A percentile compares a stretch with the other conserved stretches of the same genome.
These are phyloP conservation scores for Eupithecia centaureata DNA, from an alignment of 2,888 invertebrate genomes.

Conservation along the genomic window DNA sequence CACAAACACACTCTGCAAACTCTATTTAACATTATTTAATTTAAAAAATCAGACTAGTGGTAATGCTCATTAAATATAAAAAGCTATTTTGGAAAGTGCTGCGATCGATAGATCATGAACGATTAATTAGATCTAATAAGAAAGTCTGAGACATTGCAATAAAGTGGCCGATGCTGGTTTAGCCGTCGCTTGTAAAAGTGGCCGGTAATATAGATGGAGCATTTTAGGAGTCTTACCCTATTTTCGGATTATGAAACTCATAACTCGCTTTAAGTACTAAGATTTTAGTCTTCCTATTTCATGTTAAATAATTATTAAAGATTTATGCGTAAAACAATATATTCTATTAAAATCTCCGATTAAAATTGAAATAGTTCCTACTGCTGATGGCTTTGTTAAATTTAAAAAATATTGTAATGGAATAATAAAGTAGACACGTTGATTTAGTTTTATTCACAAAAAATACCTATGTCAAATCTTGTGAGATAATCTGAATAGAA, in stretches of 20 bases:
- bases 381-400: neutral
- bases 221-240: neutral
- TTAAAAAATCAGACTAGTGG: neutral
- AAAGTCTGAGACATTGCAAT: constrained; percentile 45
- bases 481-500: neutral
- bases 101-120: constrained; percentile 51
- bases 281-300: too few relatives aligned
- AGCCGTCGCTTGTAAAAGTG: constrained; percentile 44
- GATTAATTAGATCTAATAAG: constrained; percentile 54
- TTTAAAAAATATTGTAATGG: neutral
- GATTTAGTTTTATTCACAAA: too few relatives aligned
- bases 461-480: too few relatives aligned
- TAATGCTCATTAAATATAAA: constrained; percentile 55
- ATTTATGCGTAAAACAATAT: neutral
- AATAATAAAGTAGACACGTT: too few relatives aligned
- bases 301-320: too few relatives aligned
- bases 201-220: constrained; percentile 23
- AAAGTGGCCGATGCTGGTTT: constrained; percentile 48
- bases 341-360: neutral
- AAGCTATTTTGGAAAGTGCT: constrained; percentile 46
- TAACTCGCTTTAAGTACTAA: too few relatives aligned
- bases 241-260: too few relatives aligned
- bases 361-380: neutral
- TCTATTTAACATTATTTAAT: neutral
- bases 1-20: neutral